Evolutionary conservation across 1,140 invertebrate genomes (phyloP).

Genomic region (Drosophila oshimai): DNA sequence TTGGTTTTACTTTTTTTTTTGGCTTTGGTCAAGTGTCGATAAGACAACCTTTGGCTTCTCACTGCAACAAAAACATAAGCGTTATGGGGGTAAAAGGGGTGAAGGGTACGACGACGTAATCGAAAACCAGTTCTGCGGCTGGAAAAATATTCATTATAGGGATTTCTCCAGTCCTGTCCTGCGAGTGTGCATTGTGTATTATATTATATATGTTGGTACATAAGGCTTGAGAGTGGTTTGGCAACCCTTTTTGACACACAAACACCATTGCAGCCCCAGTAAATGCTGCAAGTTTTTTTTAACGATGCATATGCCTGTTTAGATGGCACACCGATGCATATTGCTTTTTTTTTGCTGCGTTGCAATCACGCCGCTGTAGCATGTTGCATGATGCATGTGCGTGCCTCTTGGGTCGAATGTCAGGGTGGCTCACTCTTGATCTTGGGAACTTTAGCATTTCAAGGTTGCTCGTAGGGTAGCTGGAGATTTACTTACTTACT

Average conservation of each 20-base stretch:
- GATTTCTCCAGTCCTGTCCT: conserved; percentile 43
- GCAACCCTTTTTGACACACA: conserved; percentile 80
- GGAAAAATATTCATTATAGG: conserved; percentile 55
- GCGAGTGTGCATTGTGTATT: background rate
- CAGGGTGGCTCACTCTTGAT: conserved; percentile 42
- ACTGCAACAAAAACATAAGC: background rate
- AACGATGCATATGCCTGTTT: conserved; percentile 29
- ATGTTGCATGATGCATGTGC: conserved; percentile 61
- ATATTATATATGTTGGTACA: conserved; percentile 3
- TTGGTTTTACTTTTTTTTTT: background rate
- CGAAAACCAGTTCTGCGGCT: conserved; percentile 62
- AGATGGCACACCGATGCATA: conserved; percentile 43
- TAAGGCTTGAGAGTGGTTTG: conserved; percentile 56
- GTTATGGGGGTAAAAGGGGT: background rate
- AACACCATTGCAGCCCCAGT: conserved; percentile 49
- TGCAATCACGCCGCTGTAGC: conserved; percentile 67
- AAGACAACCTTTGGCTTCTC: conserved; percentile 70
- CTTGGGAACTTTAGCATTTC: background rate
- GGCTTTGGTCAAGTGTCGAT: conserved; percentile 68
- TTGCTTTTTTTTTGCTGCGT: conserved; percentile 47
- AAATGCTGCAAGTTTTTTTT: conserved; percentile 36
- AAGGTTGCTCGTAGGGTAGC: background rate
- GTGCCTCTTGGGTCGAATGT: background rate
- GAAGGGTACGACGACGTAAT: conserved; percentile 45
- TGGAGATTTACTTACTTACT: background rate